Evolutionary conservation across 2,888 invertebrate species (phyloP).

Genomic region (Ennomos erosarius): DNA sequence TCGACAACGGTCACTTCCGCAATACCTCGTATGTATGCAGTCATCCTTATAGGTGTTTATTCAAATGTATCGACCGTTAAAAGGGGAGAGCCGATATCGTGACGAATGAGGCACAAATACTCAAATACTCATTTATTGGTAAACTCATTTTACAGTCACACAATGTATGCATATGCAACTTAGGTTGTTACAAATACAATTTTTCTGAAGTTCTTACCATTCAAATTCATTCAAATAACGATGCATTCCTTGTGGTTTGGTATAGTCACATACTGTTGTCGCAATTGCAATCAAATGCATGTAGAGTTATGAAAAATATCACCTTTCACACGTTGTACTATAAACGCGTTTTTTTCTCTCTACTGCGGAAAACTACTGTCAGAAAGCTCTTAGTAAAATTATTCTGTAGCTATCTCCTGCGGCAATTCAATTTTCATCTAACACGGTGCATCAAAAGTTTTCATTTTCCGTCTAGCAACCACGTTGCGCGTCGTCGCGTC

Average conservation of each 20-base stretch:
- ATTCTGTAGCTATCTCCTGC: conserved; percentile 3
- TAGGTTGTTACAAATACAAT: no score
- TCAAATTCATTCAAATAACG: no score
- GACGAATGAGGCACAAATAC: not conserved
- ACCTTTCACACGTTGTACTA: no score
- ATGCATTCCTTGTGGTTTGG: no score
- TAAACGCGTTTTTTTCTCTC: no score
- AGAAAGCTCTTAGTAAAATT: conserved; percentile 10
- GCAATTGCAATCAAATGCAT: no score
- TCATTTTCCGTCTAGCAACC: conserved; percentile 16
- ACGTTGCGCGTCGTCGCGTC: conserved; percentile 14
- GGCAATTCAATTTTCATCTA: conserved; percentile 30
- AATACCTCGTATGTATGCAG: conserved; percentile 7
- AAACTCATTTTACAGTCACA: no score
- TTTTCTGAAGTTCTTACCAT: no score
- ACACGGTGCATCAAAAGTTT: conserved; percentile 25
- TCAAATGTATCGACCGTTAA: conserved; percentile 26
- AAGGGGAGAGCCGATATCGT: not conserved
- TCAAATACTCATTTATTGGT: no score
- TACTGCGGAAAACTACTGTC: not conserved
- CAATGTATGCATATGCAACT: no score
- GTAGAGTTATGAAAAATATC: no score
- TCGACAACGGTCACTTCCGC: not conserved
- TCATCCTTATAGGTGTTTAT: conserved; percentile 22
- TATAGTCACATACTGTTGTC: no score